phyloP scores from a whole-genome alignment of 1,140 invertebrate species.

The Coelopa frigida region DNA sequence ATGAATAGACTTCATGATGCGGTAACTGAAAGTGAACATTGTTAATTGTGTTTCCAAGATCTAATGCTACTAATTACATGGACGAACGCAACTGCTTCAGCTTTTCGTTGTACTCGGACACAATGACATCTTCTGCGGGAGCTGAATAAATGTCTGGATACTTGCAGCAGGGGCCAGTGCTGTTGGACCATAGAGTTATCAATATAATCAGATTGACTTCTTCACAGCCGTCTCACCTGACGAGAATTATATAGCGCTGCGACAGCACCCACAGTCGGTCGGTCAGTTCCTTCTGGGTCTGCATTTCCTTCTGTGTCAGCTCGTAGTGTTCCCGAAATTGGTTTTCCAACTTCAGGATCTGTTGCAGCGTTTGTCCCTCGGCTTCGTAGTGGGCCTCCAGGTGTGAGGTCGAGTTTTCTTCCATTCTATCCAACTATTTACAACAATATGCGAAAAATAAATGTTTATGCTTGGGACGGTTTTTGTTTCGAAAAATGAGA shows the following conservation, averaged over 20 bases:
- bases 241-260: constrained; percentile 12
- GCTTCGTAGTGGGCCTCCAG: not conserved
- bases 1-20: not conserved
- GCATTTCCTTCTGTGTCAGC: constrained; percentile 6
- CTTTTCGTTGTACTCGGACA: constrained; percentile 24
- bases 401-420: too few relatives aligned
- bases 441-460: not conserved
- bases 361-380: constrained; percentile 6
- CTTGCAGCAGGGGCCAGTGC: constrained; percentile 16
- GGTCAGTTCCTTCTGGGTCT: constrained; percentile 8
- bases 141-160: constrained; percentile 16
- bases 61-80: constrained; percentile 20
- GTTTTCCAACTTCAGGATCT: constrained; percentile 9
- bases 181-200: not conserved
- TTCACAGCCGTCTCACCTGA: not conserved
- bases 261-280: constrained; percentile 11
- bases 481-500: too few relatives aligned
- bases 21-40: constrained; percentile 11
- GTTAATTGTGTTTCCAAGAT: not conserved
- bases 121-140: constrained; percentile 19
- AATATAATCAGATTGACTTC: not conserved
- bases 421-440: too few relatives aligned
- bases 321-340: constrained; percentile 6
- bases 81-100: constrained; percentile 16
- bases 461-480: not conserved